Base-by-base conservation (phyloP, 1,140 invertebrate species). In the Ephestia elutella region DNA sequence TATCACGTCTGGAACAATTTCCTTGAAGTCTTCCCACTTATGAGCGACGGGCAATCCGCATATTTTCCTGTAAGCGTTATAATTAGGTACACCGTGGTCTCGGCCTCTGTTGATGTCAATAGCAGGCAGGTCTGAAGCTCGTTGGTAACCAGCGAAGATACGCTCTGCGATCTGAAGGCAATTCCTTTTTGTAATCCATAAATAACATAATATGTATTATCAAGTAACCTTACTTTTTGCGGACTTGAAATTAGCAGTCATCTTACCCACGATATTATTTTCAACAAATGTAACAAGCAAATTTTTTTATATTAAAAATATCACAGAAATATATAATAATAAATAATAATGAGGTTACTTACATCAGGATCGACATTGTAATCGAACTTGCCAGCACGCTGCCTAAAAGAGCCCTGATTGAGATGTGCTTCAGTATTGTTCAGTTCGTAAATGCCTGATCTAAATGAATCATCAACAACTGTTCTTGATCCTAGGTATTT, bases 91-190 rank as follows among this genome's bases (percentile, higher is more conserved):
- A 8, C 93, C 93, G 70, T 94, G 93, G 78, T 94, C 93, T 63
- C 93, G 77, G 0, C 92, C 93, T 63, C 93, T 79, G 71, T 93
- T 92, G 44, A 95, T 91, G 74, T 94, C 93, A 38, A 92, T 75
- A 3, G 92, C 38, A n/a, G 1, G 0, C 7, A 44, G 7, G 7
- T 44, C 38, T 5, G 61, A 44, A 0, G 59, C 70, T 0, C 17
- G 19, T 32, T 72, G 71, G 0, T 62, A 48, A 1, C 57, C 28
- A 9, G 64, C 65, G 0, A 65, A 51, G 5, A 67, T 38, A 0
- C 74, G 54, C 11, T 77, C 66, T 7, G 56, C 66, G 15, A 77
- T 48, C 74, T 77, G 49, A 9, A 50, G 13, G 15, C 4, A 49
- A 49, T 49, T 5, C 7, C n/a, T n/a, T 44, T 44, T 17, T n/a